Evolutionary conservation across 2,888 invertebrate species (phyloP).

Genomic region (Synergus umbraculus): DNA sequence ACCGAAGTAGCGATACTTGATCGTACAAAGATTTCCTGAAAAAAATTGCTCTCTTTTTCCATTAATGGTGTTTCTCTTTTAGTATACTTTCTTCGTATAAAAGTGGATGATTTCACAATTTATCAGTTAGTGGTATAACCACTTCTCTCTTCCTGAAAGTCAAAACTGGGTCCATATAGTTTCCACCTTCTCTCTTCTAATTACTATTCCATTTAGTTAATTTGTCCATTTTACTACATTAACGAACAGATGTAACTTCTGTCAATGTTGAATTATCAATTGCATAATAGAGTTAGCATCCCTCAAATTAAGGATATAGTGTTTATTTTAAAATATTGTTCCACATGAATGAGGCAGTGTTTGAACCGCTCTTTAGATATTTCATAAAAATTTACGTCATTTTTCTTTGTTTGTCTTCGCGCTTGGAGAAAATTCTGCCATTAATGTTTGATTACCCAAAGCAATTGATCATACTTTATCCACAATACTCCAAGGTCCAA

Average conservation of each 20-base stretch:
- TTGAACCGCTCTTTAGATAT: too few relatives aligned
- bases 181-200: conserved; percentile 46
- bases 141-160: not conserved
- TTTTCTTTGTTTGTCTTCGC: too few relatives aligned
- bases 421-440: not conserved
- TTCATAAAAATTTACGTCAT: too few relatives aligned
- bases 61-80: conserved; percentile 44
- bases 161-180: too few relatives aligned
- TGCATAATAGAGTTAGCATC: conserved; percentile 53
- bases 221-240: conserved; percentile 43
- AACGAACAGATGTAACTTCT: conserved; percentile 37
- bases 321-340: not conserved
- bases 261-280: conserved; percentile 56
- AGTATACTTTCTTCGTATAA: not conserved
- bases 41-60: conserved; percentile 49
- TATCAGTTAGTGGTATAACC: not conserved
- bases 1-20: conserved; percentile 29
- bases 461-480: not conserved
- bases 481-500: not conserved
- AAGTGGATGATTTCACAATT: not conserved
- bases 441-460: not conserved
- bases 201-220: conserved; percentile 53
- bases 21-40: conserved; percentile 37
- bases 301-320: conserved; percentile 46
- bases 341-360: not conserved